A percentile compares a stretch with the other conserved stretches of the same genome.
Evolutionary conservation across 1,140 invertebrate species (phyloP).

Genomic region (Venturia canescens): DNA sequence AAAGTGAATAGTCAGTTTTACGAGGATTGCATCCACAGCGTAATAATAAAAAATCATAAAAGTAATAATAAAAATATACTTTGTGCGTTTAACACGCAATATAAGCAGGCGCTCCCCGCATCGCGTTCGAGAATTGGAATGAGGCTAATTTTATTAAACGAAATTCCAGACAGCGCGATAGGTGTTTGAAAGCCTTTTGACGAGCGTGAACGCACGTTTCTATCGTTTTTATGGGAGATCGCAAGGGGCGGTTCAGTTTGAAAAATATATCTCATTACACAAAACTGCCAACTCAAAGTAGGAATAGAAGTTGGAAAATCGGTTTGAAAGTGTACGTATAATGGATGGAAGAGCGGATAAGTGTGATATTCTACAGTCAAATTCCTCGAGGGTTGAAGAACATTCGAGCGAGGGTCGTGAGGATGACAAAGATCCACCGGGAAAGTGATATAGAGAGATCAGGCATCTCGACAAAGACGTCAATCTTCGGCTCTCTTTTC

Average conservation of each 20-base stretch:
- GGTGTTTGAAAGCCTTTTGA: not conserved
- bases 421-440: not conserved
- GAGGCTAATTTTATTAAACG: slow-evolving; percentile 22
- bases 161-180: not conserved
- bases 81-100: not conserved
- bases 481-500: not conserved
- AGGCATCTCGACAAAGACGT: slow-evolving; percentile 27
- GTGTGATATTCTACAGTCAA: slow-evolving; percentile 2
- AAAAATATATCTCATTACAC: not conserved
- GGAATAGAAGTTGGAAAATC: slow-evolving; percentile 15
- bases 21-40: not conserved
- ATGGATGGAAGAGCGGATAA: not conserved
- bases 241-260: not conserved
- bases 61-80: not conserved
- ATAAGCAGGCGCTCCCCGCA: not conserved
- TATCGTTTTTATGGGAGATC: not conserved
- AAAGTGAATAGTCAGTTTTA: not conserved
- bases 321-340: not conserved
- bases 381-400: not conserved
- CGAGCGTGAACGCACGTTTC: not conserved
- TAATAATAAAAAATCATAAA: not conserved
- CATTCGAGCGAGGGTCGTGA: not conserved
- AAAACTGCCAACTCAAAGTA: not conserved
- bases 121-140: not conserved
- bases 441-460: slow-evolving; percentile 9